Base-by-base conservation (phyloP, 2,113 vertebrate genomes). In the Scolopax mira region DNA sequence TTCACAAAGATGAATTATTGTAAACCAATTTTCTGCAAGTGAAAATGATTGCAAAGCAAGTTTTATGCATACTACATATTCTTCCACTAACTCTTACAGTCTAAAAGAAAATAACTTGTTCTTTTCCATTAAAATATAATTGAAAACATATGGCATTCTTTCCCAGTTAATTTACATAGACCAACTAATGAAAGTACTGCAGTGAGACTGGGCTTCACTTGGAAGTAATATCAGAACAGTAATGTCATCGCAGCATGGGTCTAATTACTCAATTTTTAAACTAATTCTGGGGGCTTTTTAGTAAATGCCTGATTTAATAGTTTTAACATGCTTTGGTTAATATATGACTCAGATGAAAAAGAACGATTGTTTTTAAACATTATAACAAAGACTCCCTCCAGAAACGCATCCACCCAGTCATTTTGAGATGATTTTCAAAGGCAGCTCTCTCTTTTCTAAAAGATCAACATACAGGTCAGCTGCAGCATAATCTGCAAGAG, bases 181-280 rank as follows among this genome's bases (percentile, higher is more conserved):
- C 85, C 46, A 90, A 73, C 85, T 97, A 97, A 97, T 96, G 91
- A 95, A 96, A 92, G 89, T 70, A 60, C 75, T 93, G 85, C 90
- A 94, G 66, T 72, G 90, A 92, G 82, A 77, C 81, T 69, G 77
- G 85, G 91, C 89, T 89, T 77, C 81, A 71, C 27, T 72, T 41
- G 81, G 94, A 95, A 89, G 77, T 70, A 92, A 92, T 93, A 93
- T 74, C 90, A 83, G 81, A 79, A 81, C 85, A 92, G 89, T 82
- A 96, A 92, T 97, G 95, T 89, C 94, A 92, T 82, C 86, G n/a
- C 96, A 97, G 96, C 92, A 86, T 97, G 96, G 75, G 73, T 79
- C 82, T 97, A 98, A 97, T 97, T 97, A 96, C 80, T 97, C 95
- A 92, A 96, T 96, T 98, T 97, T 98, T 97, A 97, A 97, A 96